Percentiles rank a stretch among this genome's conserved stretches.
Evolutionary conservation across 2,113 vertebrate species (phyloP).

Genomic region (Limnothrissa miodon): DNA sequence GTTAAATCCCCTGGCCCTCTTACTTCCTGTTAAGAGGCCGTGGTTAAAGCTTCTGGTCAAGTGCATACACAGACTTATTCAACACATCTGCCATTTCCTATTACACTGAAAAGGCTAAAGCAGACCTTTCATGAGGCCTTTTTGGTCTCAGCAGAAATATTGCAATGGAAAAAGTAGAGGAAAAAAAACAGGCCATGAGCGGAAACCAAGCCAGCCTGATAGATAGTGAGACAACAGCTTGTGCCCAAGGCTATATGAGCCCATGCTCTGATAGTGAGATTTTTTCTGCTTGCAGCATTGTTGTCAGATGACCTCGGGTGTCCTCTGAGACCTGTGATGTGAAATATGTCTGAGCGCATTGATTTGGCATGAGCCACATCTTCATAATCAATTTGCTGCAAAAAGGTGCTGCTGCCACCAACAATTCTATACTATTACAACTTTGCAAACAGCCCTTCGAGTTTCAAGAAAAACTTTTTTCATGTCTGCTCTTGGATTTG

Average conservation of each 20-base stretch:
- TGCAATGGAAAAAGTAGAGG: not conserved
- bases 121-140: not conserved
- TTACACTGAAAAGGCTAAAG: not conserved
- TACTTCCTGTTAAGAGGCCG: slow-evolving; percentile 11
- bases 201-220: not conserved
- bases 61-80: not conserved
- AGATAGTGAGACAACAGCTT: not conserved
- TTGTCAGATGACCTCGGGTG: not conserved
- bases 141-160: not conserved
- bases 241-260: not conserved
- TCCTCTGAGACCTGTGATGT: not conserved
- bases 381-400: slow-evolving; percentile 12
- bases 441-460: not conserved
- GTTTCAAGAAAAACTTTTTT: not conserved
- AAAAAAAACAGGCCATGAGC: not conserved
- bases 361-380: not conserved
- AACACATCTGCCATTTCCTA: not conserved
- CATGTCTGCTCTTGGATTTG: not conserved
- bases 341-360: not conserved
- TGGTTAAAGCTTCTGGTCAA: not conserved
- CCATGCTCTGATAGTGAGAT: not conserved
- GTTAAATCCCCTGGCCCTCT: slow-evolving; percentile 18
- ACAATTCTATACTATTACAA: not conserved
- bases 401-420: not conserved
- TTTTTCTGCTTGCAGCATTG: not conserved